Conservation (phyloP, 2,888 invertebrate species). For the Epinotia bilunana region DNA sequence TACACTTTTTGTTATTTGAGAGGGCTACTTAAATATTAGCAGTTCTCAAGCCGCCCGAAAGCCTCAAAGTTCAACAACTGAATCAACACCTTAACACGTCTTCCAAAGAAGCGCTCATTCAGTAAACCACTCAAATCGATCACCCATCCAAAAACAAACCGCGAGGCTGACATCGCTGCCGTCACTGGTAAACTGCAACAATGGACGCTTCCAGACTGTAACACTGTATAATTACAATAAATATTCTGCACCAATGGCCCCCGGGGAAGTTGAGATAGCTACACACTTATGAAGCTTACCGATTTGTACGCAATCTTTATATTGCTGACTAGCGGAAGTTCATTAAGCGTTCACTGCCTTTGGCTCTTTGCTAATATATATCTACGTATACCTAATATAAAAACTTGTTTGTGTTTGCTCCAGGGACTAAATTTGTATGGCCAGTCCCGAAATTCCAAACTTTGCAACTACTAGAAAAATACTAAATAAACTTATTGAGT, state of each 20-base stretch:
- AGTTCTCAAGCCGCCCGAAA: not conserved
- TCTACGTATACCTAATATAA: not conserved
- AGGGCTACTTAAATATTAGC: not conserved
- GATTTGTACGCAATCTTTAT: slow-evolving; percentile 38
- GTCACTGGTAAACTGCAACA: not conserved
- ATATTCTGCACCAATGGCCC: slow-evolving; percentile 13
- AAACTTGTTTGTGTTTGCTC: not conserved
- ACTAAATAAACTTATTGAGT: not conserved
- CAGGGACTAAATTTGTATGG: too few species aligned
- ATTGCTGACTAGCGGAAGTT: slow-evolving; percentile 21
- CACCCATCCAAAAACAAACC: not conserved
- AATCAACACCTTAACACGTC: too few species aligned
- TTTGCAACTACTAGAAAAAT: not conserved
- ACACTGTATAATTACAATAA: slow-evolving; percentile 7
- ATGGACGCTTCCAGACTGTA: not conserved
- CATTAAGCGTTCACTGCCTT: slow-evolving; percentile 24
- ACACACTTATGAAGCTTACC: slow-evolving; percentile 39
- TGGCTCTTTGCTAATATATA: not conserved
- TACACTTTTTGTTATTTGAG: not conserved
- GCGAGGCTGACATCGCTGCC: not conserved
- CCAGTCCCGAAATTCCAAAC: too few species aligned
- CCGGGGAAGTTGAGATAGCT: slow-evolving; percentile 25
- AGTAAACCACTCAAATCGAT: not conserved
- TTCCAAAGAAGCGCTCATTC: not conserved
- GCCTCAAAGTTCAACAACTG: not conserved